Conservation (phyloP, 2,888 invertebrate genomes). For the Tetragonisca angustula region DNA sequence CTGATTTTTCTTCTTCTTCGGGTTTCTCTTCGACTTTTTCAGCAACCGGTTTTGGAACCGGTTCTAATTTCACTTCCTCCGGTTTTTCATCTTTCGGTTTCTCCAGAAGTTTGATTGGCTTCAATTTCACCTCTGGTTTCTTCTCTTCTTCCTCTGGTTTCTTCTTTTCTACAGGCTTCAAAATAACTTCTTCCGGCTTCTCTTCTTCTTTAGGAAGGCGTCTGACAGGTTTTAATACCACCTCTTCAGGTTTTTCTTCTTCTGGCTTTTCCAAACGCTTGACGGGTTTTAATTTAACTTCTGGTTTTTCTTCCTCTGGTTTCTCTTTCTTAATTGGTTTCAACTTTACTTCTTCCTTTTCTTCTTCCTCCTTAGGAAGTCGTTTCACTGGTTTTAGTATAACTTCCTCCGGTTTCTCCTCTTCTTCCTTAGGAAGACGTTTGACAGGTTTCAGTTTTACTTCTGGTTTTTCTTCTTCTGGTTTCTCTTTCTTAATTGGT, state of each 20-base stretch:
- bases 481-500: slow-evolving; percentile 78
- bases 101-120: slow-evolving; percentile 72
- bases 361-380: slow-evolving; percentile 58
- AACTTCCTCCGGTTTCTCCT: slow-evolving; percentile 68
- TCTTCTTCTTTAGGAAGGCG: slow-evolving; percentile 71
- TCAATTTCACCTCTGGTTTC: slow-evolving; percentile 74
- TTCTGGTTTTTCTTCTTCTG: slow-evolving; percentile 50
- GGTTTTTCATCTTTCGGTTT: slow-evolving; percentile 50
- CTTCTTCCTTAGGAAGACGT: slow-evolving; percentile 54
- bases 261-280: slow-evolving; percentile 74
- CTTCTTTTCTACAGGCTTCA: slow-evolving; percentile 61
- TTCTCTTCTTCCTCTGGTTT: slow-evolving; percentile 63
- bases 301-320: slow-evolving; percentile 61
- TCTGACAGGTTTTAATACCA: slow-evolving; percentile 75
- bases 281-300: slow-evolving; percentile 74
- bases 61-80: slow-evolving; percentile 47
- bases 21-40: slow-evolving; percentile 42
- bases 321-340: slow-evolving; percentile 75
- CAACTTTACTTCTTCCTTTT: slow-evolving; percentile 74
- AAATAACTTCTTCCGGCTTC: slow-evolving; percentile 56
- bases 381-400: slow-evolving; percentile 66
- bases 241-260: slow-evolving; percentile 59
- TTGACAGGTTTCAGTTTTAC: slow-evolving; percentile 69
- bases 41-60: slow-evolving; percentile 70
- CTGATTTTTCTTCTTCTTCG: slow-evolving; percentile 56